Conservation (phyloP, 2,797 vertebrate species). For the Spinibarbus caldwelli region DNA sequence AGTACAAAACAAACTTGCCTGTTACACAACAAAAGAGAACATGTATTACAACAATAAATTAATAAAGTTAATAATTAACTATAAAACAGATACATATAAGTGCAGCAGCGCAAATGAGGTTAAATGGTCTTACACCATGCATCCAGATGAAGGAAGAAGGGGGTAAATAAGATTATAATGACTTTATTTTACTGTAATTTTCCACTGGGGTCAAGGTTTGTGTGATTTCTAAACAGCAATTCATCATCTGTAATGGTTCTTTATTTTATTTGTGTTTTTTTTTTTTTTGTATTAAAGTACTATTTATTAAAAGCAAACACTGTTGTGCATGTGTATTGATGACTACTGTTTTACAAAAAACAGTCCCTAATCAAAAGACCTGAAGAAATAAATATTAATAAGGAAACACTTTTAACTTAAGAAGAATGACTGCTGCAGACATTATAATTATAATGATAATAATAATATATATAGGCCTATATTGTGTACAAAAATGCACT, state of each 20-base stretch:
- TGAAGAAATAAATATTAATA: neutral
- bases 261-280: neutral
- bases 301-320: slow-evolving; percentile 25
- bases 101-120: neutral
- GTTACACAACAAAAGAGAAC: neutral
- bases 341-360: neutral
- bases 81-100: neutral
- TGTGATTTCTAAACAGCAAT: neutral
- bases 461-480: no score
- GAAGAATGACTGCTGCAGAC: neutral
- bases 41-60: neutral
- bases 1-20: neutral
- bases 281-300: slow-evolving; percentile 6
- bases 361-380: neutral
- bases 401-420: neutral
- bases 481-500: neutral
- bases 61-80: neutral
- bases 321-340: neutral
- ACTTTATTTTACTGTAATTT: neutral
- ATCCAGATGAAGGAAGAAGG: neutral
- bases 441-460: no score
- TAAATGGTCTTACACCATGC: neutral
- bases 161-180: neutral
- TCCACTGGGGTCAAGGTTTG: neutral
- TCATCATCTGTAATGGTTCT: neutral